Evolutionary conservation across 2,888 invertebrate genomes (phyloP).

Genomic region (Leptogaster cylindrica): DNA sequence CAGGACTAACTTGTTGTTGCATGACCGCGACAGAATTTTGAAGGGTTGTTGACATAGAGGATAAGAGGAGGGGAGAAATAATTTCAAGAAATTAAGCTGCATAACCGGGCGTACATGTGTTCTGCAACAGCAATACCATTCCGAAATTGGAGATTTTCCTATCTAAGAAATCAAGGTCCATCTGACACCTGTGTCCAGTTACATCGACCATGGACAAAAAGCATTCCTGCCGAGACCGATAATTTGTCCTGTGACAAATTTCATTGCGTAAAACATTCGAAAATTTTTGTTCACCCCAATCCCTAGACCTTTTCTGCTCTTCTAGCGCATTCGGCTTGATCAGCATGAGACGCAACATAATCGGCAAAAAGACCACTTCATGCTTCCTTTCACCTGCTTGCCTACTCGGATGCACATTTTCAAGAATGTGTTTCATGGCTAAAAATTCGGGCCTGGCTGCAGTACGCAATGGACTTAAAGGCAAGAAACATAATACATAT

Average conservation of each 20-base stretch:
- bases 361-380: background rate
- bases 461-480: too few species aligned
- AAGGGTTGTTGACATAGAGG: too few species aligned
- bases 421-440: conserved; percentile 5
- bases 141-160: background rate
- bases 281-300: too few species aligned
- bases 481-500: too few species aligned
- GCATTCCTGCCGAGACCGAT: background rate
- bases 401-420: conserved; percentile 10
- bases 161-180: background rate
- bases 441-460: background rate
- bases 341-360: background rate
- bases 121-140: too few species aligned
- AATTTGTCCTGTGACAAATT: background rate
- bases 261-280: too few species aligned
- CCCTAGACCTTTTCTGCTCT: background rate
- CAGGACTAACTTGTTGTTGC: too few species aligned
- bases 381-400: conserved; percentile 19
- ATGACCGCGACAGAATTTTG: too few species aligned
- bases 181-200: background rate
- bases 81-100: too few species aligned
- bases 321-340: background rate
- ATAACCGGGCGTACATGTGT: too few species aligned
- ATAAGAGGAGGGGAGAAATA: too few species aligned
- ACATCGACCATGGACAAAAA: background rate